Evolutionary conservation across 64 coral and sea anemone species (phyloP).

Genomic region (Stichodactyla mertensii): DNA sequence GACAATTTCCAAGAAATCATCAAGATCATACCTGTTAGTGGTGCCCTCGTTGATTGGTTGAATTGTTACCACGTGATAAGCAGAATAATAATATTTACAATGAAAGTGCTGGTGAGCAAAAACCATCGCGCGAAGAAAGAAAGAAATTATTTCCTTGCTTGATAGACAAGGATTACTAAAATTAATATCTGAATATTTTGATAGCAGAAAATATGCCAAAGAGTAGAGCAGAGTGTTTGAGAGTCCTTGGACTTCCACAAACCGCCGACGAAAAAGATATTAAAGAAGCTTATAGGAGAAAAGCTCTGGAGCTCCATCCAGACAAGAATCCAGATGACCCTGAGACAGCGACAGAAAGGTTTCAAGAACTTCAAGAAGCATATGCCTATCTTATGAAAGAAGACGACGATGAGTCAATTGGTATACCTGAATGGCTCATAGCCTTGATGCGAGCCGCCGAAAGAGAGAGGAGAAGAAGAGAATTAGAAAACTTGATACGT

Average conservation of each 20-base stretch:
- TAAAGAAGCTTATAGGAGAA: slow-evolving; percentile 3
- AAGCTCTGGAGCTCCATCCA: slow-evolving; percentile 16
- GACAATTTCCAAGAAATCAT: no score
- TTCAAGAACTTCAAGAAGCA: slow-evolving; percentile 11
- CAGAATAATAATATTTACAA: neutral
- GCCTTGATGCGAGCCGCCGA: neutral
- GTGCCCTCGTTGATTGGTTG: no score
- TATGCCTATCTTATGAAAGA: neutral
- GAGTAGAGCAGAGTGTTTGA: neutral
- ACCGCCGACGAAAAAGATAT: neutral
- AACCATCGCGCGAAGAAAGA: neutral
- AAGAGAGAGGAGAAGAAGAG: neutral
- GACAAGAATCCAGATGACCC: neutral
- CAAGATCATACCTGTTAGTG: no score
- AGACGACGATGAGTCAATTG: neutral
- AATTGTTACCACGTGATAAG: neutral
- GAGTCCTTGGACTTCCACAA: neutral
- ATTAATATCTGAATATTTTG: neutral
- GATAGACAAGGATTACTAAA: neutral
- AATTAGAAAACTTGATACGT: neutral
- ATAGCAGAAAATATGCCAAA: slow-evolving; percentile 4
- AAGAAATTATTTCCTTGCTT: neutral
- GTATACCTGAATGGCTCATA: neutral
- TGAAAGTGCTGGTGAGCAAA: neutral
- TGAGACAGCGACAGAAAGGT: neutral